Conservation (phyloP, 2,888 invertebrate genomes). For the Abscondita cerata region DNA sequence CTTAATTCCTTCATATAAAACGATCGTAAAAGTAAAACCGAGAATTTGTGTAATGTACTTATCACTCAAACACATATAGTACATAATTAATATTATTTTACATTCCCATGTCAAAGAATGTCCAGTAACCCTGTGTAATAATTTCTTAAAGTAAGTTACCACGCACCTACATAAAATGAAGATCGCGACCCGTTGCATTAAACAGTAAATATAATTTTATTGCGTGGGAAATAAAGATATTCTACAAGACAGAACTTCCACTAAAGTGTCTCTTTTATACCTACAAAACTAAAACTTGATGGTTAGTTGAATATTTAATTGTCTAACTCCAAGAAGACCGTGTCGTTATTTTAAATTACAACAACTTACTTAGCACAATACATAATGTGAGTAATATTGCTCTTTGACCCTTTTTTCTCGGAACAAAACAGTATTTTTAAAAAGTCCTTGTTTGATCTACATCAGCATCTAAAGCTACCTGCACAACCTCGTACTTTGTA, state of each 20-base stretch:
- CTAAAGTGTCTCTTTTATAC: slow-evolving; percentile 28
- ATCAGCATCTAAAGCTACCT: too few species aligned
- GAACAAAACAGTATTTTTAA: neutral
- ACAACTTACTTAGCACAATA: slow-evolving; percentile 12
- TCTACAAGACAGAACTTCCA: slow-evolving; percentile 33
- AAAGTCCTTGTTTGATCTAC: neutral
- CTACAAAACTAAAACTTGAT: slow-evolving; percentile 20
- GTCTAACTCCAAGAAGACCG: slow-evolving; percentile 28
- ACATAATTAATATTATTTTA: neutral
- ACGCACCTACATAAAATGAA: slow-evolving; percentile 30
- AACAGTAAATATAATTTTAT: slow-evolving; percentile 47
- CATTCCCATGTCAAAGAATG: slow-evolving; percentile 5
- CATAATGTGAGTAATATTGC: slow-evolving; percentile 19
- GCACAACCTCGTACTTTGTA: too few species aligned
- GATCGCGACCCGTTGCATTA: slow-evolving; percentile 27
- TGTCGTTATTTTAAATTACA: slow-evolving; percentile 25
- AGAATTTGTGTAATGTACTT: too few species aligned
- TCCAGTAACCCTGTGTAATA: slow-evolving; percentile 3
- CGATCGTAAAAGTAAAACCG: too few species aligned
- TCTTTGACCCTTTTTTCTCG: slow-evolving; percentile 21
- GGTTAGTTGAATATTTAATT: slow-evolving; percentile 27
- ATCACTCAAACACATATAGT: neutral
- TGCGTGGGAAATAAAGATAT: slow-evolving; percentile 47
- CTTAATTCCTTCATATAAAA: too few species aligned
- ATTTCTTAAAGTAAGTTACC: slow-evolving; percentile 23